Evolutionary conservation across 2,888 invertebrate genomes (phyloP).

Genomic region (Polia nebulosa): DNA sequence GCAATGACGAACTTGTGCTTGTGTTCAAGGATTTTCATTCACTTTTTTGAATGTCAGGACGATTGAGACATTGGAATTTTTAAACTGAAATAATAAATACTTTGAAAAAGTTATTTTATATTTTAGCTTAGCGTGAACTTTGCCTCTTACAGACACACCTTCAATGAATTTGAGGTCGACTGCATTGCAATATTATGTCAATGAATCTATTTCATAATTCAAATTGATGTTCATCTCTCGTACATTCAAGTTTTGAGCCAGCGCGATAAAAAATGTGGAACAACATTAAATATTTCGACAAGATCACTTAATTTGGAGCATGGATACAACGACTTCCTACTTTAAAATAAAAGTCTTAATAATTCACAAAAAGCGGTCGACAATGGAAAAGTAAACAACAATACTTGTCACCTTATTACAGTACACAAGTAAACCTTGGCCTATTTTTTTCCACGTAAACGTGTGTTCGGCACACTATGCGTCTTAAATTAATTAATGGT

Average conservation of each 20-base stretch:
- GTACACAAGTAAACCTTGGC: constrained; percentile 51
- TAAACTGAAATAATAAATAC: constrained; percentile 17
- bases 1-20: constrained; percentile 22
- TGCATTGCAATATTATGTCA: constrained; percentile 17
- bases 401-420: constrained; percentile 24
- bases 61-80: constrained; percentile 42
- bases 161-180: constrained; percentile 31
- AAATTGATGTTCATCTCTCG: not conserved
- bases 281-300: not conserved
- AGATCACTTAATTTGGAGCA: constrained; percentile 36
- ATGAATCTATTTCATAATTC: constrained; percentile 33
- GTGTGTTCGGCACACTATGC: constrained; percentile 59
- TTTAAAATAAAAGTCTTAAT: constrained; percentile 42
- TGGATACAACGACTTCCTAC: constrained; percentile 34
- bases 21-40: constrained; percentile 55
- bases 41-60: constrained; percentile 52
- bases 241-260: not conserved
- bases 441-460: constrained; percentile 48
- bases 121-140: constrained; percentile 42
- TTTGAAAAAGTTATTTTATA: constrained; percentile 4
- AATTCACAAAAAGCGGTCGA: constrained; percentile 42
- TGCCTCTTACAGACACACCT: constrained; percentile 45
- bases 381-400: constrained; percentile 56
- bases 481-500: constrained; percentile 82
- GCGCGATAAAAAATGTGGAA: not conserved